Evolutionary conservation across 2,888 invertebrate species (phyloP).

Genomic region (Serrognathus titanus): DNA sequence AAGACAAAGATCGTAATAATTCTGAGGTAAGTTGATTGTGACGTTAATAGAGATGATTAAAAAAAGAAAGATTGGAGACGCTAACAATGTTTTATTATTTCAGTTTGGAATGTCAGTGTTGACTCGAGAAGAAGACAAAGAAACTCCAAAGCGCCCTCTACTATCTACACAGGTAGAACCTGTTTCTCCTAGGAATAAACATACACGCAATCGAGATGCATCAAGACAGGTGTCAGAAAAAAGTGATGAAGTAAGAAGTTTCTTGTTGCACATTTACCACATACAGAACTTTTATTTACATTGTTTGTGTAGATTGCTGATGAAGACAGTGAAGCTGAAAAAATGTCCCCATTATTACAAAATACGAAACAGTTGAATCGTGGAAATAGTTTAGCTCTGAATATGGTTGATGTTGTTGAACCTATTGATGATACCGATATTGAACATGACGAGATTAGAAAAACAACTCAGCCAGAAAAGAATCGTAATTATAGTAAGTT

Average conservation of each 20-base stretch:
- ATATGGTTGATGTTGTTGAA: slow-evolving; percentile 54
- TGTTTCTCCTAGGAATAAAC: slow-evolving; percentile 35
- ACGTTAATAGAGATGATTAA: not conserved
- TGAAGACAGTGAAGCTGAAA: slow-evolving; percentile 80
- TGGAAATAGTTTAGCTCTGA: slow-evolving; percentile 44
- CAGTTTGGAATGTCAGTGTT: slow-evolving; percentile 70
- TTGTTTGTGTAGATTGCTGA: slow-evolving; percentile 52
- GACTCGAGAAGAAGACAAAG: slow-evolving; percentile 57
- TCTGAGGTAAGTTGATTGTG: slow-evolving; percentile 46
- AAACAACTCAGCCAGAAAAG: slow-evolving; percentile 6
- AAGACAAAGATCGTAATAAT: slow-evolving; percentile 48
- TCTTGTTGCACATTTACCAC: not conserved
- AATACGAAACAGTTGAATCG: slow-evolving; percentile 33
- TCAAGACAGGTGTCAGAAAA: slow-evolving; percentile 63
- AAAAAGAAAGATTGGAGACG: not conserved
- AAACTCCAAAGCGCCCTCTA: slow-evolving; percentile 45
- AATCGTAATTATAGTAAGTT: slow-evolving; percentile 11
- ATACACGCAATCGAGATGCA: slow-evolving; percentile 49
- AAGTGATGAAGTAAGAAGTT: slow-evolving; percentile 40
- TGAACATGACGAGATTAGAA: slow-evolving; percentile 47
- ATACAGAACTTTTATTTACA: not conserved
- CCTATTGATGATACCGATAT: slow-evolving; percentile 62
- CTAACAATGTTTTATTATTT: slow-evolving; percentile 4
- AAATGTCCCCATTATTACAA: slow-evolving; percentile 71
- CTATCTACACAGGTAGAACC: slow-evolving; percentile 36